Evolutionary conservation across 2,888 invertebrate genomes (phyloP).

Genomic region (Frankliniella fusca): DNA sequence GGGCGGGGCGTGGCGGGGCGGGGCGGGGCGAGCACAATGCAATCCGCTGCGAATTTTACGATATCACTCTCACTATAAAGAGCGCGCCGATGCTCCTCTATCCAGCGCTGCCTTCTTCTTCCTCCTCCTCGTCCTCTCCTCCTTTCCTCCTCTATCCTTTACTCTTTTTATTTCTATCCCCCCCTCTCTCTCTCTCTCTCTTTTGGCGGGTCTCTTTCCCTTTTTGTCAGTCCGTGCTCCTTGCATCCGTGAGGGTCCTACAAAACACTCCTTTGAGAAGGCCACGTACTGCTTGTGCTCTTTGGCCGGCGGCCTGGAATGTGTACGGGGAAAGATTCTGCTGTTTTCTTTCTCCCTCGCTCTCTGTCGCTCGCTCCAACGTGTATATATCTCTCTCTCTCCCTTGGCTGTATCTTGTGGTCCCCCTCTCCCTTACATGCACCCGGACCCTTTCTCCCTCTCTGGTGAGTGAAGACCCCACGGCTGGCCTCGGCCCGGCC

Average conservation of each 20-base stretch:
- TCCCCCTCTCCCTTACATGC: background rate
- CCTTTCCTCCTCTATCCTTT: slow-evolving; percentile 31
- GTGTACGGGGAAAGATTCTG: too few relatives aligned
- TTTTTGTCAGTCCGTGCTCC: background rate
- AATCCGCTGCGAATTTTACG: background rate
- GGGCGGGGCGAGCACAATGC: background rate
- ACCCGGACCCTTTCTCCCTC: background rate
- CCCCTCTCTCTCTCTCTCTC: slow-evolving; percentile 31
- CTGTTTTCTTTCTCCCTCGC: background rate
- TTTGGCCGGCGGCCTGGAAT: too few relatives aligned
- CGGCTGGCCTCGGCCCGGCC: too few relatives aligned
- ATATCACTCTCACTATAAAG: slow-evolving; percentile 1
- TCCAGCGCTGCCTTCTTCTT: slow-evolving; percentile 35
- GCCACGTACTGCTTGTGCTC: background rate
- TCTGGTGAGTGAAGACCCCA: too few relatives aligned
- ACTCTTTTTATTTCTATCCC: slow-evolving; percentile 29
- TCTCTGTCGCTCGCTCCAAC: background rate
- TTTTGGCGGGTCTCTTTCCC: slow-evolving; percentile 28
- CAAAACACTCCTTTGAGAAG: slow-evolving; percentile 10
- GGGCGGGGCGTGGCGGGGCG: background rate
- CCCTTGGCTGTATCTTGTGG: background rate
- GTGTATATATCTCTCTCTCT: background rate
- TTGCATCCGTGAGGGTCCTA: slow-evolving; percentile 22
- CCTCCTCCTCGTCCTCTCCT: slow-evolving; percentile 32
- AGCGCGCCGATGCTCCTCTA: slow-evolving; percentile 28